Evolutionary conservation across 2,113 vertebrate genomes (phyloP).

Genomic region (Aptenodytes forsteri): DNA sequence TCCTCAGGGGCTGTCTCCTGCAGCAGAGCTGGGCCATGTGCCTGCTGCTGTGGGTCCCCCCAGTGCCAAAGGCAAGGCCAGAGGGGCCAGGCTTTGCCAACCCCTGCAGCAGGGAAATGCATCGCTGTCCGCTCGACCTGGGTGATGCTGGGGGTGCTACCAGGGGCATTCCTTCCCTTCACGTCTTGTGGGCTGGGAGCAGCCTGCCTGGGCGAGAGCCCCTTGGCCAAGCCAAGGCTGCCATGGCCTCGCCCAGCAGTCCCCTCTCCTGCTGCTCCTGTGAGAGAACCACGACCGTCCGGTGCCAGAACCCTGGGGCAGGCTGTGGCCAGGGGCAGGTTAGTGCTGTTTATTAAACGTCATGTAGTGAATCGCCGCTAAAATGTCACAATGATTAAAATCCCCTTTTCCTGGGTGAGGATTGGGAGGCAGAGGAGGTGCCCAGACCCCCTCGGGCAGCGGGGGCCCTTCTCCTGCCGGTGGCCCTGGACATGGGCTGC

Average conservation of each 20-base stretch:
- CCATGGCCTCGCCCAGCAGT: not conserved
- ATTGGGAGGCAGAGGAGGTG: not conserved
- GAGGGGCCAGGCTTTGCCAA: not conserved
- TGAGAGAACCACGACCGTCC: not conserved
- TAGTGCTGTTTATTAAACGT: constrained; percentile 30
- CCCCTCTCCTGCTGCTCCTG: not conserved
- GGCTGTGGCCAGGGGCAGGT: not conserved
- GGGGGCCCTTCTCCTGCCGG: not conserved
- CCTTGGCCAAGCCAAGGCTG: not conserved
- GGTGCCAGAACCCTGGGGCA: not conserved
- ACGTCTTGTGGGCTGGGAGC: not conserved
- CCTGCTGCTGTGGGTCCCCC: not conserved
- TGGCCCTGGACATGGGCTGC: not conserved
- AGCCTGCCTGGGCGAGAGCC: not conserved
- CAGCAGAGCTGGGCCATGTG: too few relatives aligned
- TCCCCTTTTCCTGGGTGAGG: not conserved
- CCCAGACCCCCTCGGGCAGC: not conserved
- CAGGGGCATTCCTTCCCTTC: not conserved
- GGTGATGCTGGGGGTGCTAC: accelerated
- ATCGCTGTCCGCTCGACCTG: accelerated
- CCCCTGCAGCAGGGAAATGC: accelerated
- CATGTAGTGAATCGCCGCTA: not conserved
- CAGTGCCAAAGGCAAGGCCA: not conserved
- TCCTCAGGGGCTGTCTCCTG: accelerated
- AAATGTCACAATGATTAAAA: constrained; percentile 9